These are phyloP conservation scores for Allophyes oxyacanthae DNA, from an alignment of 2,888 invertebrate genomes.

Conservation along the genomic window DNA sequence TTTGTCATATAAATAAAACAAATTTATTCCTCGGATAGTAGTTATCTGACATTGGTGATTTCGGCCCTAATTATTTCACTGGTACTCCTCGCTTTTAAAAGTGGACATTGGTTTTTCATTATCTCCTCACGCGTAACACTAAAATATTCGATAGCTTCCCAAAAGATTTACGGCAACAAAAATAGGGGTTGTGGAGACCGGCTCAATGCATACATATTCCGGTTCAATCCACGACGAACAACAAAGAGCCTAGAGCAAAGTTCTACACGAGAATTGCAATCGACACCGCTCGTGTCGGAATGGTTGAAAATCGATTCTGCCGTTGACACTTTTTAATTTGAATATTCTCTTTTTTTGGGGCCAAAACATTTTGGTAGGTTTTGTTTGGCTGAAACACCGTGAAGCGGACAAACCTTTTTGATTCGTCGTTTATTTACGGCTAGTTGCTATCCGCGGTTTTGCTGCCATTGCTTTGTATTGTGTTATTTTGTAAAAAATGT, in stretches of 20 bases:
- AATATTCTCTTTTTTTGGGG: constrained; percentile 59
- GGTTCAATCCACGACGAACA: constrained; percentile 45
- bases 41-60: too few relatives aligned
- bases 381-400: constrained; percentile 33
- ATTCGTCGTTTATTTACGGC: constrained; percentile 30
- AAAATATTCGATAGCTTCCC: constrained; percentile 21
- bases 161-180: constrained; percentile 39
- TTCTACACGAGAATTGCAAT: constrained; percentile 60
- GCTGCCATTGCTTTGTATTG: not conserved
- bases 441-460: constrained; percentile 5
- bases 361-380: constrained; percentile 37
- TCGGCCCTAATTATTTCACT: too few relatives aligned
- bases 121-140: constrained; percentile 12
- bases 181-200: constrained; percentile 22
- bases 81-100: too few relatives aligned
- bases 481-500: constrained; percentile 5
- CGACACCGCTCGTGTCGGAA: constrained; percentile 57
- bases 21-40: too few relatives aligned
- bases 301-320: constrained; percentile 59
- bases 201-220: constrained; percentile 48
- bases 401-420: constrained; percentile 29
- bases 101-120: too few relatives aligned
- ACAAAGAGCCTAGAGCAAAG: constrained; percentile 55
- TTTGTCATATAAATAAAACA: too few relatives aligned
- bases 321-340: constrained; percentile 75